Evolutionary conservation across 1,140 invertebrate genomes (phyloP).

Genomic region (Cotesia vestalis): DNA sequence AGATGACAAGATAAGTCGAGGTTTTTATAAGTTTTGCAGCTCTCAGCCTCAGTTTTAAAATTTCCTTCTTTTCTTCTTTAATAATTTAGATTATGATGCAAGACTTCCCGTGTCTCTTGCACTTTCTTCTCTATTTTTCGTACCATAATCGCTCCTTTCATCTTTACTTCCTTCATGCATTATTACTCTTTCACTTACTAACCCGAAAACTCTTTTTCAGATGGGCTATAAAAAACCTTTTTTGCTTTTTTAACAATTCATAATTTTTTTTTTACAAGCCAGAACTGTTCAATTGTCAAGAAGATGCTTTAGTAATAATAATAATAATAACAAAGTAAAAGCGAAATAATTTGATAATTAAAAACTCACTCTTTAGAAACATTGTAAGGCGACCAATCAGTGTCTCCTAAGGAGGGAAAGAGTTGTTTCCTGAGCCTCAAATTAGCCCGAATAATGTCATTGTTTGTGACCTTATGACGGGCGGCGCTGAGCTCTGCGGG

Average conservation of each 20-base stretch:
- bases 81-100: conserved; percentile 7
- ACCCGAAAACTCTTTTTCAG: not conserved
- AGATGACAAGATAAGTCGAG: too few relatives aligned
- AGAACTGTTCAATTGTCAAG: too few relatives aligned
- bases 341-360: not conserved
- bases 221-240: not conserved
- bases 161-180: not conserved
- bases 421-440: conserved; percentile 68
- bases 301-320: not conserved
- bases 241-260: too few relatives aligned
- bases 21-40: not conserved
- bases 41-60: not conserved
- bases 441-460: conserved; percentile 74
- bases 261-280: too few relatives aligned
- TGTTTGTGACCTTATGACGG: conserved; percentile 74
- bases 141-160: conserved; percentile 1
- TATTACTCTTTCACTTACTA: conserved; percentile 1
- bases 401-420: conserved; percentile 62
- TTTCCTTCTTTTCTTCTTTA: not conserved
- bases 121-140: conserved; percentile 1
- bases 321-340: not conserved
- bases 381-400: conserved; percentile 76
- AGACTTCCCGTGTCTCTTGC: conserved; percentile 11
- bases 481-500: conserved; percentile 76
- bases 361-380: conserved; percentile 81